Percentiles rank a stretch among this genome's conserved stretches.
phyloP scores from a whole-genome alignment of 1,140 invertebrate species.

The Drosophila kepulauana region DNA sequence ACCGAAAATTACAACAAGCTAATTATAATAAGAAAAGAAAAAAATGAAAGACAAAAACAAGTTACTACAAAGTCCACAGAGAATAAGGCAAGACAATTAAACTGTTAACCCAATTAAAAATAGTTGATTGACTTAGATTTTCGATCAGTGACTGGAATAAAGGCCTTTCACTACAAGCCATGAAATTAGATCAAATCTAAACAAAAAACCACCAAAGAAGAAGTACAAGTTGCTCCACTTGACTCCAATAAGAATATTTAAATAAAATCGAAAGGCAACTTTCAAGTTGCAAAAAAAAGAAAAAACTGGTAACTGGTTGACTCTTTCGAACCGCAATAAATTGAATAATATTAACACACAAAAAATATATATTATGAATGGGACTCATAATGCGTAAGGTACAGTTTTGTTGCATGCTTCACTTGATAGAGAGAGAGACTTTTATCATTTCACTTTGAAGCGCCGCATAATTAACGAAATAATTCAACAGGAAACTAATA shows the following conservation, averaged over 20 bases:
- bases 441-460: constrained; percentile 63
- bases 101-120: constrained; percentile 56
- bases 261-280: constrained; percentile 21
- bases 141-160: constrained; percentile 11
- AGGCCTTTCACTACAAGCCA: constrained; percentile 56
- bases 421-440: constrained; percentile 35
- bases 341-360: not conserved
- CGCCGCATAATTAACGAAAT: constrained; percentile 72
- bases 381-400: not conserved
- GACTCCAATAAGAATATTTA: not conserved
- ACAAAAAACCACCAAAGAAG: not conserved
- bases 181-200: constrained; percentile 13
- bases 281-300: not conserved
- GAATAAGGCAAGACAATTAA: constrained; percentile 52
- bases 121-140: constrained; percentile 32
- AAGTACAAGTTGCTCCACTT: constrained; percentile 13
- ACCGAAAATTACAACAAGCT: constrained; percentile 40
- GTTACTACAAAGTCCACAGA: constrained; percentile 7
- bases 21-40: constrained; percentile 49
- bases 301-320: constrained; percentile 1
- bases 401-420: constrained; percentile 16
- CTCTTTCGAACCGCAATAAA: not conserved
- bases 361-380: constrained; percentile 2
- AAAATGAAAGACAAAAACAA: too few relatives aligned
- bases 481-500: constrained; percentile 74